Evolutionary conservation across 2,797 vertebrate genomes (phyloP), one percentile per base, ranked within the genome.

Genomic region (Muraenolepis orangiensis): DNA sequence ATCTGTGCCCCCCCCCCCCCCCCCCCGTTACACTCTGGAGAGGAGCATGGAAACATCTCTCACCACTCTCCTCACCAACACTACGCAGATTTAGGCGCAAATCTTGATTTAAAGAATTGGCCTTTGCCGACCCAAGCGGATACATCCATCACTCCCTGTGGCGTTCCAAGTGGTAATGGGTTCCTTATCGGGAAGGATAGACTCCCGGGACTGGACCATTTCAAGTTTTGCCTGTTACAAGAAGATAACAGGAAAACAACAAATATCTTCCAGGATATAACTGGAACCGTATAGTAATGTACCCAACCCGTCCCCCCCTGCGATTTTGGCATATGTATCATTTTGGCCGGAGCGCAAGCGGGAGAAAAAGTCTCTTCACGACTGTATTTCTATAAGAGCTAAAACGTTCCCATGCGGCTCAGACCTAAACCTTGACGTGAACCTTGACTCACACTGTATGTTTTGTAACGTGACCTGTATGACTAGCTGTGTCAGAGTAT

Each of bases 31-130:
- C 18, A 1, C 40, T 46, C 40, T 2, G 46, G 69, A 74, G 38
- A 26, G 72, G 78, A 42, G 78, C 79, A 71, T 81, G 78, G 79
- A 82, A 81, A 85, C 78, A 30, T 26, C 36, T 76, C 26, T 77
- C 32, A 3, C 32, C 32, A 8, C 32, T 34, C 36, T 38, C 36
- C 38, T 29, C n/a, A 74, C 72, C 26, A 11, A 30, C 69, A 70
- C 71, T 81, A 80, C 72, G n/a, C 10, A 78, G 75, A 1, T 85
- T 80, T 74, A 51, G 81, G 78, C 80, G 80, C 66, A 73, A 30
- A 29, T 67, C 66, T 28, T 72, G 42, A 5, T 46, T 46, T 74
- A 76, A 32, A 51, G 78, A 61, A 82, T 80, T 83, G 84, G 80
- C 76, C 29, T 74, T 75, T 77, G 66, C 57, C n/a, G 28, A 82